Percentiles rank a stretch among this genome's conserved stretches.
Evolutionary conservation across 1,140 invertebrate species (phyloP).

Genomic region (Plectrocnemia conspersa): DNA sequence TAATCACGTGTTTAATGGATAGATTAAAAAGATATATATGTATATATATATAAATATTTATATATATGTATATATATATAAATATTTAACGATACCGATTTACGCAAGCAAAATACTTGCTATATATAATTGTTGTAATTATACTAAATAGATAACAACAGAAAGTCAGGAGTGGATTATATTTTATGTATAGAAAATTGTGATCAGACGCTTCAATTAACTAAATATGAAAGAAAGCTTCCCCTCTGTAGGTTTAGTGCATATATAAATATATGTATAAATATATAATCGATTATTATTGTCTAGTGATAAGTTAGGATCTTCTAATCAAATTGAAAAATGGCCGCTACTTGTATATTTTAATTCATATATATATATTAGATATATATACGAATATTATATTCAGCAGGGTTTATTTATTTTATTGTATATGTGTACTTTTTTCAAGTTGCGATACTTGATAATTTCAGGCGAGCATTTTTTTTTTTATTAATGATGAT

Average conservation of each 20-base stretch:
- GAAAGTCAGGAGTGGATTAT: no score
- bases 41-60: no score
- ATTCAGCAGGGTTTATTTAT: constrained; percentile 24
- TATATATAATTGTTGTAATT: no score
- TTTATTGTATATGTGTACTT: constrained; percentile 10
- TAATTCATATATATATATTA: constrained; percentile 8
- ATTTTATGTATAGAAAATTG: constrained; percentile 17
- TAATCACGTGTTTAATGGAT: no score
- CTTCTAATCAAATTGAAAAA: not conserved
- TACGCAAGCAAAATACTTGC: no score
- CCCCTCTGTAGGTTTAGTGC: constrained; percentile 4
- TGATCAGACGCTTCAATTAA: constrained; percentile 23
- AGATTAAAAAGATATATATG: no score
- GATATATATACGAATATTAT: constrained; percentile 3
- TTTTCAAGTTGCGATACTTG: no score
- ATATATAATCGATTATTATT: constrained; percentile 10
- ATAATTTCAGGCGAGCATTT: constrained; percentile 1
- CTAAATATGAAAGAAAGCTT: constrained; percentile 20
- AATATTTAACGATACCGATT: no score
- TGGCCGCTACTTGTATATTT: not conserved
- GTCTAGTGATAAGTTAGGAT: constrained; percentile 13
- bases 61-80: no score
- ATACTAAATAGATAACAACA: no score
- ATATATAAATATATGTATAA: no score
- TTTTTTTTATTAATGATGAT: not conserved